phyloP scores from a whole-genome alignment of 2,888 invertebrate species.

The Nezara viridula region DNA sequence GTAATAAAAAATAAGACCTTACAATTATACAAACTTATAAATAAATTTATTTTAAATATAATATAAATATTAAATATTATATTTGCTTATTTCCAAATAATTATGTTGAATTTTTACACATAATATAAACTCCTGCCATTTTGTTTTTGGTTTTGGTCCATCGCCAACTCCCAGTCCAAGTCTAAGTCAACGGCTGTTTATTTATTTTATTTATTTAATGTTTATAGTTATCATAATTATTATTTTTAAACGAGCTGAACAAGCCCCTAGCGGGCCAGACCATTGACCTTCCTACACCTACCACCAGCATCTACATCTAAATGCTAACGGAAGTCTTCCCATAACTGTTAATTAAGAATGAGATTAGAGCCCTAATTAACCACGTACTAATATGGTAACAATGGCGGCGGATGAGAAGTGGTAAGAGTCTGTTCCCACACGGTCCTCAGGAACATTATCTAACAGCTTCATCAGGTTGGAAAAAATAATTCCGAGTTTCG shows the following conservation, averaged over 20 bases:
- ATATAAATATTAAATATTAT: too few species aligned
- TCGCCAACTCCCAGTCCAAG: too few species aligned
- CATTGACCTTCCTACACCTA: background rate
- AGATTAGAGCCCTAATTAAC: background rate
- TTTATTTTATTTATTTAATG: too few species aligned
- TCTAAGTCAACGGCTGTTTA: too few species aligned
- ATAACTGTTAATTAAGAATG: background rate
- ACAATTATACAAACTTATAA: too few species aligned
- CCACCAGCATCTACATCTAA: background rate
- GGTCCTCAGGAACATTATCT: background rate
- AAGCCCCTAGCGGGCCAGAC: background rate
- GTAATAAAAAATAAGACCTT: too few species aligned
- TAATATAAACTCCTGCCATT: too few species aligned
- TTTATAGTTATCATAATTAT: background rate
- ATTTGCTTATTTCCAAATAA: too few species aligned
- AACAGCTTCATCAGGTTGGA: background rate
- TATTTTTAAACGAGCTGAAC: background rate
- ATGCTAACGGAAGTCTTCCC: background rate
- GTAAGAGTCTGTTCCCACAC: background rate
- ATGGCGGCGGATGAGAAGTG: background rate
- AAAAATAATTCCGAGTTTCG: background rate
- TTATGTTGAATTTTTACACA: too few species aligned
- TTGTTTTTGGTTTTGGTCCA: too few species aligned
- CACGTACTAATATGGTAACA: background rate
- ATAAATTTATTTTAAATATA: too few species aligned